These are phyloP conservation scores for Drosophila ogumai DNA, from an alignment of 1,140 invertebrate genomes.

Conservation along the genomic window DNA sequence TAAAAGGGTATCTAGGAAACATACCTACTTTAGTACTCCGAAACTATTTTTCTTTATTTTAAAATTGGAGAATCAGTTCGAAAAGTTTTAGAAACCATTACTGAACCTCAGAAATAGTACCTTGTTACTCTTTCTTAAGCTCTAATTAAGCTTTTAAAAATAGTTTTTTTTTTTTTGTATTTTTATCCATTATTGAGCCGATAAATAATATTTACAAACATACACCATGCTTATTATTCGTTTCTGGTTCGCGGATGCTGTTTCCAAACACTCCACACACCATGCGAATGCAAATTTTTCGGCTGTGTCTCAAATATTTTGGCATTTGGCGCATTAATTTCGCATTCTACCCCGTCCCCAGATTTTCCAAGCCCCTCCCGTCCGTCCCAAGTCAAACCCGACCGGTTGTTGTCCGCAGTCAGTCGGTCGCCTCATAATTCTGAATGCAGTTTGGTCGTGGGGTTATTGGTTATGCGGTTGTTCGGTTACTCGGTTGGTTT, in stretches of 20 bases:
- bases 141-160: too few species aligned
- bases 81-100: neutral
- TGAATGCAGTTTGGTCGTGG: conserved; percentile 66
- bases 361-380: neutral
- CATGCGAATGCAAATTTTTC: conserved; percentile 72
- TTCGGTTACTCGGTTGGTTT: conserved; percentile 39
- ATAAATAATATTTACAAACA: neutral
- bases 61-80: neutral
- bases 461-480: conserved; percentile 36
- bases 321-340: conserved; percentile 81
- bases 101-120: neutral
- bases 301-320: conserved; percentile 73
- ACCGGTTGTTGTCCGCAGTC: conserved; percentile 56
- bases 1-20: neutral
- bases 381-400: conserved; percentile 9
- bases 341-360: conserved; percentile 35
- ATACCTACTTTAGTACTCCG: neutral
- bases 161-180: neutral
- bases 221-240: neutral
- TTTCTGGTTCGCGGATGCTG: conserved; percentile 6
- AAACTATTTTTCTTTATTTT: neutral
- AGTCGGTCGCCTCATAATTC: conserved; percentile 77
- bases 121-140: neutral
- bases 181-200: too few species aligned
- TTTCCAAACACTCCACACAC: conserved; percentile 23